Evolutionary conservation across 2,888 invertebrate species (phyloP).

Genomic region (Tyria jacobaeae): DNA sequence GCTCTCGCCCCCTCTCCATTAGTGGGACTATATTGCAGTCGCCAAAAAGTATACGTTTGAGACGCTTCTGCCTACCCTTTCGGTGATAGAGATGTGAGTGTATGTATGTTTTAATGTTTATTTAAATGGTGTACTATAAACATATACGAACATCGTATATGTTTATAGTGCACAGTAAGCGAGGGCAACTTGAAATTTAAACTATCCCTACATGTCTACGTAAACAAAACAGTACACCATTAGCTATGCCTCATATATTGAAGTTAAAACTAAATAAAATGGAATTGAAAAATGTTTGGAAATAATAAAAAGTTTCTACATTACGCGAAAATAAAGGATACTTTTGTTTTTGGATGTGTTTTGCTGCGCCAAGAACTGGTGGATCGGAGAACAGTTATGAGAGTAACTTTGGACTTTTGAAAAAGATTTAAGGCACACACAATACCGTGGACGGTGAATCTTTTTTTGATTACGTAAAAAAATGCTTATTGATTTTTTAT

Average conservation of each 20-base stretch:
- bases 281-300: constrained; percentile 52
- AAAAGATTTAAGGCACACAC: not conserved
- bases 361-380: constrained; percentile 24
- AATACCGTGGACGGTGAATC: no score
- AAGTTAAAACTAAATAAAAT: constrained; percentile 37
- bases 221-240: constrained; percentile 13
- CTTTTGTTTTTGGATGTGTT: constrained; percentile 25
- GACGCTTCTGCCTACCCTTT: no score
- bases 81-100: no score
- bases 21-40: no score
- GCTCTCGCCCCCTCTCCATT: no score
- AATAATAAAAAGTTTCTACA: constrained; percentile 50
- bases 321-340: constrained; percentile 40
- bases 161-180: no score
- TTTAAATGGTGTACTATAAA: no score
- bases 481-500: no score
- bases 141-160: no score
- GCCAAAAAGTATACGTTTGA: no score
- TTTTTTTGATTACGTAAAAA: not conserved
- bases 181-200: constrained; percentile 17
- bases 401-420: not conserved
- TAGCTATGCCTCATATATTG: constrained; percentile 26
- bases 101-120: no score
- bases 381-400: not conserved
- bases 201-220: constrained; percentile 9